These are phyloP conservation scores for Malaclemys terrapin DNA, from an alignment of 2,113 vertebrate species.

Conservation along the genomic window DNA sequence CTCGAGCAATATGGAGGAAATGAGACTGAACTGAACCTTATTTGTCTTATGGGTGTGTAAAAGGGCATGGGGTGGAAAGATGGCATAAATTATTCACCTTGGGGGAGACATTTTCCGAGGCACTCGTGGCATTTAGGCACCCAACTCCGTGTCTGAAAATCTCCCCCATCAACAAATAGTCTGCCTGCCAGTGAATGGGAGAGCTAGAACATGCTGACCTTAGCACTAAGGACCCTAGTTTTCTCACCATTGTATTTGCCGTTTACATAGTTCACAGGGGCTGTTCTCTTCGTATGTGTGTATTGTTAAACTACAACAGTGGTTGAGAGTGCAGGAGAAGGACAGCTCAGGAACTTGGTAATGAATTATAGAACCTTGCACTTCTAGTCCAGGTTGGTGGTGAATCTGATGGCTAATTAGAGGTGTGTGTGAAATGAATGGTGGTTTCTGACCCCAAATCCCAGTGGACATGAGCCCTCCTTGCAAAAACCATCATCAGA, in stretches of 20 bases:
- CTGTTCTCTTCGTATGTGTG: neutral
- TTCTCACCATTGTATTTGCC: neutral
- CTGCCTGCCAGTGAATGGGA: neutral
- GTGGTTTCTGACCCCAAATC: slow-evolving; percentile 1
- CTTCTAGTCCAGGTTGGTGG: neutral
- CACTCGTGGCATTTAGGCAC: neutral
- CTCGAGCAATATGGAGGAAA: neutral
- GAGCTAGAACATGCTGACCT: neutral
- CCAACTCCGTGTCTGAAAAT: neutral
- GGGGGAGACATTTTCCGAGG: neutral
- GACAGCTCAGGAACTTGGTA: neutral
- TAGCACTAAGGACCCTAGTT: neutral
- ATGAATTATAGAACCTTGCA: neutral
- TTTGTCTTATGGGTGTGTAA: neutral
- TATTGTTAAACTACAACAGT: neutral
- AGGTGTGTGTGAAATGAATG: neutral
- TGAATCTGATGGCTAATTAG: neutral
- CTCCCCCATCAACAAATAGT: neutral
- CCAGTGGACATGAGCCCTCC: neutral
- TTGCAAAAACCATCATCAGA: neutral
- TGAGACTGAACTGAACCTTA: neutral
- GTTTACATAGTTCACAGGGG: neutral
- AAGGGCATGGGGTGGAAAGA: neutral
- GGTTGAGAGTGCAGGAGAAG: neutral
- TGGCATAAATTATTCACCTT: neutral